Conservation (phyloP, 1,140 invertebrate genomes). For the Physella acuta region DNA sequence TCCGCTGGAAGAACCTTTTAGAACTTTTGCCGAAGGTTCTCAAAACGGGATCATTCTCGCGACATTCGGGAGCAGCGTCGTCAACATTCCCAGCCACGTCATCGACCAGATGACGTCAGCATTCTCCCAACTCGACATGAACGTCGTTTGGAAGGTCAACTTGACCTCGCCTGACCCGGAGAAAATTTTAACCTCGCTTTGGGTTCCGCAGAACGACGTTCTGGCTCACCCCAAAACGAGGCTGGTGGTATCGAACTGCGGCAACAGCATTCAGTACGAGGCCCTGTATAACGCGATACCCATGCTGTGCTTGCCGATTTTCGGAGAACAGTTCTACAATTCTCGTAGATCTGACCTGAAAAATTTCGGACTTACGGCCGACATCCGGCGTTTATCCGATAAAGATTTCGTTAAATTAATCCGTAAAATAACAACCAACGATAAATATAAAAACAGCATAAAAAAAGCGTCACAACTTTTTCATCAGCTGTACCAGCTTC, state of each 20-base stretch:
- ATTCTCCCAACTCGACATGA: not conserved
- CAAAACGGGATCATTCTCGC: conserved; percentile 35
- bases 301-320: conserved; percentile 70
- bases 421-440: conserved; percentile 29
- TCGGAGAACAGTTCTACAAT: conserved; percentile 69
- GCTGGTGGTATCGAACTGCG: conserved; percentile 42
- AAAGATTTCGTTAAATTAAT: conserved; percentile 29
- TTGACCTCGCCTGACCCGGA: conserved; percentile 7
- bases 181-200: conserved; percentile 32
- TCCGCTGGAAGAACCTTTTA: conserved; percentile 20
- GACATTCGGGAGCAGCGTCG: conserved; percentile 34
- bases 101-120: conserved; percentile 12
- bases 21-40: conserved; percentile 31
- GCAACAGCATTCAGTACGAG: conserved; percentile 38
- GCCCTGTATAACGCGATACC: conserved; percentile 42
- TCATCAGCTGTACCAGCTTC: conserved; percentile 29
- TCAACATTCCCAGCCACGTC: conserved; percentile 20
- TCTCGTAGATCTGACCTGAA: conserved; percentile 22
- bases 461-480: conserved; percentile 38
- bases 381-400: not conserved
- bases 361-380: conserved; percentile 3
- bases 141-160: conserved; percentile 18
- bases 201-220: conserved; percentile 33
- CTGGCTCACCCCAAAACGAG: conserved; percentile 9
- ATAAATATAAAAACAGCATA: conserved; percentile 34